Base-by-base conservation (phyloP, 2,888 invertebrate genomes). In the Meta bourneti region DNA sequence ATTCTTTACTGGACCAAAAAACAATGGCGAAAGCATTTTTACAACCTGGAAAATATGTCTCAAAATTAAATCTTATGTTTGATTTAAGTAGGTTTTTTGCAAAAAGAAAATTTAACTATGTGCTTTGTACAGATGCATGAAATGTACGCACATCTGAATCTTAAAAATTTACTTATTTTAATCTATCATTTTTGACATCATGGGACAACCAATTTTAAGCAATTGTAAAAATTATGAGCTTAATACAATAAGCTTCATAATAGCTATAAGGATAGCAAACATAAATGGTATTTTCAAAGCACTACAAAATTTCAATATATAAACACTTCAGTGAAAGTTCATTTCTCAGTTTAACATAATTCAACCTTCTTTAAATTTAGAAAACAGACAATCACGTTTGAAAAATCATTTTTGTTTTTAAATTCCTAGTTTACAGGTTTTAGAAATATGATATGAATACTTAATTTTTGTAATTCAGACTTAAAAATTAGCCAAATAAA, bases 1-100 rank as follows among this genome's bases (percentile, higher is more conserved):
- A 95, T 95, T 98, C 98, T 94, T 97, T 97, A 94, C 97, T 98
- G 94, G 97, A 97, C 93, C 98, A 97, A 94, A 97, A 97, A 95
- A 98, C 97, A 94, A 98, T 95, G 93, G 98, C 98, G 95, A 98
- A 98, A 93, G 98, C 98, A 94, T 97, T 97, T 95, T 97, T 97
- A 95, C 98, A 98, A 94, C 97, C 98, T 97, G 95, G 6, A 95
- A 95, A 81, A 74, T 75, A 87, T 86, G 20, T 20, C 48, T 16
- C 19, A 51, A 49, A 51, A 19, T 77, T 34, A 83, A 52, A 78
- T 61, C 16, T 13, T 54, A 54, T 11, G 11, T 61, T 9, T 6
- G 16, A 6, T 5, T 61, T 16, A 61, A 61, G 11, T 9, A 61
- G 16, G 4, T 61, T 61, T 8, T 5, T 16, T 16, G 4, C 1